Evolutionary conservation across 2,113 vertebrate genomes (phyloP).

Genomic region (Chascanopsetta lugubris): DNA sequence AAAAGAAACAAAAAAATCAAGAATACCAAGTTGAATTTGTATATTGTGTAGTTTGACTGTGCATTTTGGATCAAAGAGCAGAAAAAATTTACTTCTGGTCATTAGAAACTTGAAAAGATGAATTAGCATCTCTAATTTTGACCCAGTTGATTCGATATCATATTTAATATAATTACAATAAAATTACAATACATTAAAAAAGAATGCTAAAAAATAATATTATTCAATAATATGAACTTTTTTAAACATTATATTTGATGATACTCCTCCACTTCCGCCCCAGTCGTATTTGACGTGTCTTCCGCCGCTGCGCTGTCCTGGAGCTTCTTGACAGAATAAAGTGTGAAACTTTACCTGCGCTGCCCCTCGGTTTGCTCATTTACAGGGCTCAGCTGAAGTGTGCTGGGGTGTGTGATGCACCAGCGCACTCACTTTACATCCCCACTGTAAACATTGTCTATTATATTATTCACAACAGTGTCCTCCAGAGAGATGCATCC

Average conservation of each 20-base stretch:
- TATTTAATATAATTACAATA: too few relatives aligned
- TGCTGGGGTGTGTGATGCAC: slow-evolving; percentile 77
- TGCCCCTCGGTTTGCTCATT: slow-evolving; percentile 75
- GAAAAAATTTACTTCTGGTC: too few relatives aligned
- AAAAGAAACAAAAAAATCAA: too few relatives aligned
- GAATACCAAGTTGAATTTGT: too few relatives aligned
- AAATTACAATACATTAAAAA: background rate
- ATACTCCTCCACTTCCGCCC: background rate
- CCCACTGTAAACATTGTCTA: slow-evolving; percentile 82
- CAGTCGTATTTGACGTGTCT: slow-evolving; percentile 18
- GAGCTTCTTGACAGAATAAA: slow-evolving; percentile 62
- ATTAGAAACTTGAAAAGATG: too few relatives aligned
- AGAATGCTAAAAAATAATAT: background rate
- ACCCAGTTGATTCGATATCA: background rate
- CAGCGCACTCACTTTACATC: slow-evolving; percentile 80
- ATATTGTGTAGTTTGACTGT: too few relatives aligned
- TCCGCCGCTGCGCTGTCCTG: slow-evolving; percentile 35
- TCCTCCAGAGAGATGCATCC: slow-evolving; percentile 78
- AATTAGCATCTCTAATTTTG: background rate
- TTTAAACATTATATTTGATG: background rate
- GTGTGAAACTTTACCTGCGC: slow-evolving; percentile 71
- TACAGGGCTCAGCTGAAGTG: slow-evolving; percentile 80
- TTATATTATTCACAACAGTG: slow-evolving; percentile 81
- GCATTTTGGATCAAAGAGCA: too few relatives aligned
- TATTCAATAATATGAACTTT: background rate